Evolutionary conservation across 2,113 vertebrate genomes (phyloP), one percentile per base, ranked within the genome.

Genomic region (Urocolius indicus): DNA sequence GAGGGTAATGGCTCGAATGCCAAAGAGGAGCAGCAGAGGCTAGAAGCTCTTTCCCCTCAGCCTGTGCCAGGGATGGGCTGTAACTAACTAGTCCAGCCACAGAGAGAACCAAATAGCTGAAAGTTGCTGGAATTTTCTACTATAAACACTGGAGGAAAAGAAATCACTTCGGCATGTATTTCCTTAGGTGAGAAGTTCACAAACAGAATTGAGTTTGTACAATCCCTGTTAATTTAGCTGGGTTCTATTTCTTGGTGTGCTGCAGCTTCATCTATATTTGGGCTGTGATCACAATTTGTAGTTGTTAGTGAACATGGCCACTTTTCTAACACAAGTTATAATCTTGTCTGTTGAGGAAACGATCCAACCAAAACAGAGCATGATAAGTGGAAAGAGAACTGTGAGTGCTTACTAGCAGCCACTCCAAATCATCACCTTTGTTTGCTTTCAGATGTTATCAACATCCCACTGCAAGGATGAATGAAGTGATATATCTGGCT

Each of bases 371-470:
- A 96, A 96, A 73, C 93, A 92, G 72, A 93, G 65, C 67, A 84
- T 17, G 84, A 62, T 89, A 88, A 92, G 72, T 94, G 82, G 87
- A 92, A 95, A 81, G 79, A 94, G 92, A 85, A 71, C 81, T 38
- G 22, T 0, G 20, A 67, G 4, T 83, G 82, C 68, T 88, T 91
- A 74, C 83, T 74, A 90, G 83, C 94, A 96, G 92, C 87, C 94
- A 80, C 85, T 88, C 87, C 91, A 91, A 89, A 90, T 95, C 96
- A 94, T 93, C 93, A 95, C 96, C 91, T 95, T 95, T 90, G 91
- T 97, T 95, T 97, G 92, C 94, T 95, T 97, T 95, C 82, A 93
- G 96, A 97, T 95, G 82, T 77, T 96, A 96, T 97, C 94, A 96
- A 81, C 88, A 84, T 96, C 87, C 92, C 81, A 80, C 90, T 23